These are phyloP conservation scores for Serripes groenlandicus DNA, from an alignment of 2,888 invertebrate species.

Conservation along the genomic window DNA sequence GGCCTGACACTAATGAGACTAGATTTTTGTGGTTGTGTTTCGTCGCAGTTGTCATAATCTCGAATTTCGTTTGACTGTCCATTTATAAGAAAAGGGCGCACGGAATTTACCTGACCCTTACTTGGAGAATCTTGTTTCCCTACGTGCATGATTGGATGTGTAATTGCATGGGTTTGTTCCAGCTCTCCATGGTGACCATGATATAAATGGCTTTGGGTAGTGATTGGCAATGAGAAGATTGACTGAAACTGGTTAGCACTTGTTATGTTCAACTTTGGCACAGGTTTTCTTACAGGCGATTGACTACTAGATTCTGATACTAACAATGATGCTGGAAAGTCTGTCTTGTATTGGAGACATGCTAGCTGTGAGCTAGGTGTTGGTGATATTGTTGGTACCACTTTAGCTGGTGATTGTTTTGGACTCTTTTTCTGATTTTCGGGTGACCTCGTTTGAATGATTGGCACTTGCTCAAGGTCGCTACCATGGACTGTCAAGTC, in stretches of 20 bases:
- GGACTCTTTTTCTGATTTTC: not conserved
- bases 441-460: not conserved
- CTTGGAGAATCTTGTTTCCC: conserved; percentile 34
- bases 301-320: not conserved
- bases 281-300: conserved; percentile 23
- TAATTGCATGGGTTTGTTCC: conserved; percentile 44
- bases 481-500: conserved; percentile 50
- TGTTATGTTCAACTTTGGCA: conserved; percentile 53
- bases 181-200: not conserved
- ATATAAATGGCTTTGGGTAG: conserved; percentile 8
- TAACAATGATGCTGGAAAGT: conserved; percentile 18
- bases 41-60: conserved; percentile 61
- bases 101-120: conserved; percentile 58
- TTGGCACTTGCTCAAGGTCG: conserved; percentile 13
- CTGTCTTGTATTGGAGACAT: conserved; percentile 26
- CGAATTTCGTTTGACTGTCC: conserved; percentile 53
- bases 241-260: conserved; percentile 38
- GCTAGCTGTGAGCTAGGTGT: conserved; percentile 9
- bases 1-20: conserved; percentile 54
- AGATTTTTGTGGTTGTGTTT: conserved; percentile 34
- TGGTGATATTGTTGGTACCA: not conserved
- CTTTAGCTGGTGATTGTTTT: not conserved
- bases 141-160: conserved; percentile 61
- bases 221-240: not conserved
- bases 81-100: conserved; percentile 62